phyloP scores from a whole-genome alignment of 2,113 vertebrate genomes.

The Collichthys lucidus region DNA sequence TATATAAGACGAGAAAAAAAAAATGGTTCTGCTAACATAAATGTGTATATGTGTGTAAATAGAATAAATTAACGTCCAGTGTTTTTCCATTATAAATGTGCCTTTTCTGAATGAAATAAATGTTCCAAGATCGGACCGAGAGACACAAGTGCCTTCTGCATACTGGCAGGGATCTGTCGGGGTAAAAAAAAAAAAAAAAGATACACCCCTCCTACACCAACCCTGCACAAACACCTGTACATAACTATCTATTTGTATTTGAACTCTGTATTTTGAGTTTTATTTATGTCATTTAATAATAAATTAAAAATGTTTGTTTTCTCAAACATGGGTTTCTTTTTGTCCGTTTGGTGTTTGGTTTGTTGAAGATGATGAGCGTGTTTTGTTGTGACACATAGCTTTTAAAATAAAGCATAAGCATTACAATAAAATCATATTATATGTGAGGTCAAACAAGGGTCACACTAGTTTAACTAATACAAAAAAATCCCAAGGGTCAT shows the following conservation, averaged over 20 bases:
- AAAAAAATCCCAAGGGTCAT: neutral
- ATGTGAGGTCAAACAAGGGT: conserved; percentile 4
- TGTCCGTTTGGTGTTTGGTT: neutral
- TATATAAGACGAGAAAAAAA: conserved; percentile 35
- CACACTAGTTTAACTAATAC: neutral
- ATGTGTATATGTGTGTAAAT: conserved; percentile 86
- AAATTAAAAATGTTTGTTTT: conserved; percentile 83
- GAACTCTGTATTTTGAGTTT: conserved; percentile 73
- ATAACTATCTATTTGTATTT: conserved; percentile 84
- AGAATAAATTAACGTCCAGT: conserved; percentile 81
- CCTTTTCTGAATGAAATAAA: conserved; percentile 63
- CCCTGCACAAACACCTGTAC: conserved; percentile 72
- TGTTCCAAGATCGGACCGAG: conserved; percentile 37
- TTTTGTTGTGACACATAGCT: neutral
- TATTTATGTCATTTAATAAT: conserved; percentile 88
- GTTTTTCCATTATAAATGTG: conserved; percentile 61
- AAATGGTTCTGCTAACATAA: conserved; percentile 65
- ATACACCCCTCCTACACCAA: neutral
- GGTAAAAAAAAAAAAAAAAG: conserved; percentile 27
- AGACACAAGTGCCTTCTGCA: conserved; percentile 64
- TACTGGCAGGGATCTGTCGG: conserved; percentile 34
- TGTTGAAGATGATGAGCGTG: neutral
- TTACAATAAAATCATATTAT: neutral
- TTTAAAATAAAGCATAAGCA: neutral
- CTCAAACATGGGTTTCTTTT: conserved; percentile 37